Evolutionary conservation across 2,888 invertebrate species (phyloP).

Genomic region (Erebia ligea): DNA sequence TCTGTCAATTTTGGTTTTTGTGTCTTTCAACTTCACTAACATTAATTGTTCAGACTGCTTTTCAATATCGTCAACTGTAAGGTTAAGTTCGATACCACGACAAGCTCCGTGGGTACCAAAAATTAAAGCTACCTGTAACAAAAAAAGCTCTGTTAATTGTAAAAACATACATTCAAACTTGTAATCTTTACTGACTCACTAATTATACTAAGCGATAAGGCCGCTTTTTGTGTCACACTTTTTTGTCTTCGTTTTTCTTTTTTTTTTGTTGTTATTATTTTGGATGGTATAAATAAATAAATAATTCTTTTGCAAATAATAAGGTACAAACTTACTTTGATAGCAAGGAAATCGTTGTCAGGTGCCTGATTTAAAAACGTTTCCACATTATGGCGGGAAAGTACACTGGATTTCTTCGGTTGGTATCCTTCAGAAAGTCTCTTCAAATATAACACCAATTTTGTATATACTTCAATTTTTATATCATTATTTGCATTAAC

Average conservation of each 20-base stretch:
- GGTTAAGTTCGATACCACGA: not conserved
- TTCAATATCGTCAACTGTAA: not conserved
- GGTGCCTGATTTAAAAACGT: too few relatives aligned
- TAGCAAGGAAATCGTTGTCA: too few relatives aligned
- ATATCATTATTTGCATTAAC: not conserved
- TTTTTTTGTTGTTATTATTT: too few relatives aligned
- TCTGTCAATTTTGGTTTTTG: too few relatives aligned
- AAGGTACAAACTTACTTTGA: too few relatives aligned
- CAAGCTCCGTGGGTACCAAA: not conserved
- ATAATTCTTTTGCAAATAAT: too few relatives aligned
- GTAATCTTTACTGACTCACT: not conserved
- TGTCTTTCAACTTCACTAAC: too few relatives aligned
- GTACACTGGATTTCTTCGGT: not conserved
- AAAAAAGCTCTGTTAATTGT: not conserved
- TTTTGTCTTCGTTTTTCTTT: too few relatives aligned
- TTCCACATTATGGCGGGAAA: too few relatives aligned
- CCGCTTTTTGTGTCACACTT: too few relatives aligned
- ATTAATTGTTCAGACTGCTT: not conserved
- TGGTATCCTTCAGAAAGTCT: not conserved
- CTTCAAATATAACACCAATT: not conserved
- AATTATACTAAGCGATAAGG: not conserved
- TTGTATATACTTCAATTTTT: not conserved
- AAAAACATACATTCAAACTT: not conserved
- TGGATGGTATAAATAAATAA: too few relatives aligned
- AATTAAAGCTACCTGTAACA: too few relatives aligned